Evolutionary conservation across 2,113 vertebrate genomes (phyloP).

Genomic region (Cyprinodon brontotheroides): DNA sequence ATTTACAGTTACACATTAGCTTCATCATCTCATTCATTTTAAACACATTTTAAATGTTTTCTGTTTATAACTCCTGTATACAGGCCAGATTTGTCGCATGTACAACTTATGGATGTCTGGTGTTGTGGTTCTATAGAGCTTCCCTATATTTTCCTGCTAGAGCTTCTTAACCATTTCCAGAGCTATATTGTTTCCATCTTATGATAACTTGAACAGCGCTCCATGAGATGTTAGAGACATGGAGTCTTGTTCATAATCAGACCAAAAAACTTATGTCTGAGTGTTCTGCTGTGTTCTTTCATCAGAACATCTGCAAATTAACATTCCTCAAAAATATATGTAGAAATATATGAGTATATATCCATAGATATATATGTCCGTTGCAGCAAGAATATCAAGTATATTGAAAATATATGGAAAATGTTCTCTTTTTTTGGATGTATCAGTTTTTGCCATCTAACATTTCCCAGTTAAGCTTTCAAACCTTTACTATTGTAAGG

Average conservation of each 20-base stretch:
- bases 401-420: background rate
- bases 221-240: background rate
- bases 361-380: background rate
- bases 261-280: background rate
- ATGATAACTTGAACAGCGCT: background rate
- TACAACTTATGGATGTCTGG: too few relatives aligned
- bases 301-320: background rate
- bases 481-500: conserved; percentile 13
- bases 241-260: background rate
- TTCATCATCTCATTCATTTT: background rate
- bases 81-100: background rate
- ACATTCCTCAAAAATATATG: background rate
- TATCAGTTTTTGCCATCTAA: background rate
- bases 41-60: background rate
- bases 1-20: background rate
- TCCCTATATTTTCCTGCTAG: too few relatives aligned
- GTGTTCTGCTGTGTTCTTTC: background rate
- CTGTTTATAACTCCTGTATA: background rate
- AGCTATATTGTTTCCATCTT: background rate
- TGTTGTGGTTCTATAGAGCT: too few relatives aligned
- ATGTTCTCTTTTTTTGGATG: conserved; percentile 28
- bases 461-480: background rate
- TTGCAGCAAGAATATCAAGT: conserved; percentile 19
- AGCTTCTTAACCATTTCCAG: background rate
- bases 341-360: background rate